Base-by-base conservation (phyloP, 2,113 vertebrate genomes). In the Lophochroa leadbeateri region DNA sequence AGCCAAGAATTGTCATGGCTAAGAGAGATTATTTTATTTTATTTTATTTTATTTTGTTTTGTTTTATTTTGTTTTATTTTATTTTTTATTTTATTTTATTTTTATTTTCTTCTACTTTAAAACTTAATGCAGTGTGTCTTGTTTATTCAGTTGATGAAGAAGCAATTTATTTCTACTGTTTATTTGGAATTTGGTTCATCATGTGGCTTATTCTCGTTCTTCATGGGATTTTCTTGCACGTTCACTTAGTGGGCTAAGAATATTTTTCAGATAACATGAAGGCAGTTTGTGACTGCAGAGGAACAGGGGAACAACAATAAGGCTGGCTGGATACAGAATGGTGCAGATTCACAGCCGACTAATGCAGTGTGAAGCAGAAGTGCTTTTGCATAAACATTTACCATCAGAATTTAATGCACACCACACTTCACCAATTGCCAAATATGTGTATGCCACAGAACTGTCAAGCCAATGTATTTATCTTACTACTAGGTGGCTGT, bases 271-370 rank as follows among this genome's bases (percentile, higher is more conserved):
- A 7, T 43, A 71, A 68, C 5, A 31, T 1, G 41, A 58, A 84
- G 19, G 41, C 15, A 31, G 5, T 49, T 55, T 68, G 28, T 82
- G 25, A 47, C 13, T 39, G 16, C 25, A 49, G 13, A 64, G 15
- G 24, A 60, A 49, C 9, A 60, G 6, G 7, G 12, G 58, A 37
- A 46, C 13, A 67, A 12, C 6, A 53, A 14, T 1, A 77, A 67
- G 33, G 23, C 7, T 58, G 17, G 17, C 18, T 80, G 44, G 14
- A 21, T 33, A 60, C 6, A 58, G 27, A 84, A 28, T 35, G 13
- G 46, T 18, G 10, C 11, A 58, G 27, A 35, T 55, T 60, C 6
- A 6, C 3, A 19, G 27, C 24, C 0, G 1, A 24, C 1, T 6
- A 35, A 7, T 44, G 29, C 24, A 50, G 9, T 10, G 10, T 37